phyloP scores from a whole-genome alignment of 2,113 vertebrate species.

The Hylia prasina region DNA sequence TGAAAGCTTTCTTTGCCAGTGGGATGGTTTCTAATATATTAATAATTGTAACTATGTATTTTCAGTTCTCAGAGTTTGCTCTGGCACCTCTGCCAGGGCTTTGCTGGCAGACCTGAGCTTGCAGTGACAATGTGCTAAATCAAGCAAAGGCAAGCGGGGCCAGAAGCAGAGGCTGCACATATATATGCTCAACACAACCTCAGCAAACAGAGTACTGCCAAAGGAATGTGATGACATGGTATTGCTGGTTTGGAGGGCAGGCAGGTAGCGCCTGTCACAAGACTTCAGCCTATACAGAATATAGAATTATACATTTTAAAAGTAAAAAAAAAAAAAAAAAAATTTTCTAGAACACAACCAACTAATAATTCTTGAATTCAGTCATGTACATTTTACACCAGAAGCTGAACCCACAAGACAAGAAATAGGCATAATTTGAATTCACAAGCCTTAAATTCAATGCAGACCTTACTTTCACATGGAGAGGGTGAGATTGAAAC shows the following conservation, averaged over 20 bases:
- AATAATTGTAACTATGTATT: not conserved
- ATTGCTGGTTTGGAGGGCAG: not conserved
- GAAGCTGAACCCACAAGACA: not conserved
- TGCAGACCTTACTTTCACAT: not conserved
- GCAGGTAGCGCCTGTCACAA: not conserved
- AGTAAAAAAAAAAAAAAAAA: not conserved
- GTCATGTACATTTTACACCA: not conserved
- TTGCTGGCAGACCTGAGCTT: not conserved
- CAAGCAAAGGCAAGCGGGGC: not conserved
- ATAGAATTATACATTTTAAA: not conserved
- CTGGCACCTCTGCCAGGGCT: not conserved
- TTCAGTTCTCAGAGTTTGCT: not conserved
- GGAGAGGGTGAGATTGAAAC: not conserved
- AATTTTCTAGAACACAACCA: not conserved
- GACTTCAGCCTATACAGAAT: not conserved
- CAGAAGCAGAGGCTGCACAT: not conserved
- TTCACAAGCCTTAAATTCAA: not conserved
- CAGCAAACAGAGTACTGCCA: not conserved
- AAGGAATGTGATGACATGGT: not conserved
- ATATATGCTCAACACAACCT: not conserved
- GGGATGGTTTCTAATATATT: not conserved
- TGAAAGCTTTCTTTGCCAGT: constrained; percentile 44
- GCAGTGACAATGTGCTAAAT: not conserved
- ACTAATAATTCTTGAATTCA: not conserved
- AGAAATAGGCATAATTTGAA: not conserved